Percentiles rank a stretch among this genome's conserved stretches.
Evolutionary conservation across 92 coral and sea anemone genomes (phyloP).

Genomic region (Porites cylindrica): DNA sequence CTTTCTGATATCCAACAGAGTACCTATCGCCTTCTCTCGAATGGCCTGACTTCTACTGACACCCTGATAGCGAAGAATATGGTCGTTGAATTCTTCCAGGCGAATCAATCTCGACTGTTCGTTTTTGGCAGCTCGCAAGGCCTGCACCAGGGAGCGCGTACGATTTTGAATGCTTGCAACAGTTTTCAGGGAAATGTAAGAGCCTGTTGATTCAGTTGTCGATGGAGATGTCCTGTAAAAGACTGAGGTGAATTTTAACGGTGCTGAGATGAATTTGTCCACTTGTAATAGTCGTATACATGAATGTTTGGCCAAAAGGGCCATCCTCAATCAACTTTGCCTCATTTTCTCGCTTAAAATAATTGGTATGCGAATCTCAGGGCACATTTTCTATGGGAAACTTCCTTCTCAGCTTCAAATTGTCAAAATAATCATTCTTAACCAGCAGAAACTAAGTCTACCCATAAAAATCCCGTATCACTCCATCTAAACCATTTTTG

Average conservation of each 20-base stretch:
- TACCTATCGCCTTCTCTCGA: constrained; percentile 79
- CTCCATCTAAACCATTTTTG: no score
- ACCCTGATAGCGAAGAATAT: constrained; percentile 82
- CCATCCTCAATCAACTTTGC: not conserved
- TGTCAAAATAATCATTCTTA: not conserved
- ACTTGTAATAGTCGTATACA: not conserved
- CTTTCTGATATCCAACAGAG: constrained; percentile 69
- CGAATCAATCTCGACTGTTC: constrained; percentile 87
- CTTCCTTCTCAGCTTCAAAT: not conserved
- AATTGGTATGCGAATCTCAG: not conserved
- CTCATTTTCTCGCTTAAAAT: not conserved
- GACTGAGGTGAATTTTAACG: not conserved
- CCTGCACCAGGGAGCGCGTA: constrained; percentile 84
- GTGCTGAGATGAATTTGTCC: not conserved
- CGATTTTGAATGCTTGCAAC: constrained; percentile 97
- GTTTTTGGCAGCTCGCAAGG: constrained; percentile 83
- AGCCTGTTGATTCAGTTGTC: not conserved
- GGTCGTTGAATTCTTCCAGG: constrained; percentile 88
- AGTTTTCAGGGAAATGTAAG: constrained; percentile 66
- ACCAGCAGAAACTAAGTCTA: not conserved
- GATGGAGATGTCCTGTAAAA: constrained; percentile 34
- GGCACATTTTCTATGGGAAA: not conserved
- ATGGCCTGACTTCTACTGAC: constrained; percentile 88
- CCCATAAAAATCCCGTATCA: not conserved
- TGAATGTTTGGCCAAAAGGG: not conserved